A percentile compares a stretch with the other conserved stretches of the same genome.
Evolutionary conservation across 2,113 vertebrate species (phyloP).

Genomic region (Phaetusa simplex): DNA sequence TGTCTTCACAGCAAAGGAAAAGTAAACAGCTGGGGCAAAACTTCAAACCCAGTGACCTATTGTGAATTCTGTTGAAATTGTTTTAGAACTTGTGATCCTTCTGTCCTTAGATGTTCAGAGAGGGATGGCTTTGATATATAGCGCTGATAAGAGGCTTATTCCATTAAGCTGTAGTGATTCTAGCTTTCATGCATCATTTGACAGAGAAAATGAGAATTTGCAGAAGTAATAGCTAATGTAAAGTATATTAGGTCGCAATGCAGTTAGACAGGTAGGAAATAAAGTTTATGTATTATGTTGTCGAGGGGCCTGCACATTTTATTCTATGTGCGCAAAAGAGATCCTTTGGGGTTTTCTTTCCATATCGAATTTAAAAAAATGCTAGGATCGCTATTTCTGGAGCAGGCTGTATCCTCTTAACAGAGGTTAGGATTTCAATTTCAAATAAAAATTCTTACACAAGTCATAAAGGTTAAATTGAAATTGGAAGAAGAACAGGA

Average conservation of each 20-base stretch:
- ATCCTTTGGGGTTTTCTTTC: not conserved
- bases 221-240: conserved; percentile 62
- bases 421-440: not conserved
- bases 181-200: conserved; percentile 67
- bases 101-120: conserved; percentile 50
- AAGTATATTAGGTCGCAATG: conserved; percentile 31
- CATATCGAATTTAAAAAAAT: not conserved
- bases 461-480: not conserved
- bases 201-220: conserved; percentile 68
- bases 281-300: conserved; percentile 37
- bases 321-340: not conserved
- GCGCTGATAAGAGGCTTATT: conserved; percentile 30
- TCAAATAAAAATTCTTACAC: not conserved
- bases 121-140: conserved; percentile 44
- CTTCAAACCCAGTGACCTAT: not conserved
- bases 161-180: conserved; percentile 59
- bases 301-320: not conserved
- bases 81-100: not conserved
- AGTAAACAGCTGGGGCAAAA: not conserved
- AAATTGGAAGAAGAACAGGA: not conserved
- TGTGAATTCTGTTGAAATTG: not conserved
- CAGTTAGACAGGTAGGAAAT: conserved; percentile 43
- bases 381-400: not conserved
- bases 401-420: not conserved
- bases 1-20: not conserved